Evolutionary conservation across 2,113 vertebrate genomes (phyloP).

Genomic region (Australoheros scitulus): DNA sequence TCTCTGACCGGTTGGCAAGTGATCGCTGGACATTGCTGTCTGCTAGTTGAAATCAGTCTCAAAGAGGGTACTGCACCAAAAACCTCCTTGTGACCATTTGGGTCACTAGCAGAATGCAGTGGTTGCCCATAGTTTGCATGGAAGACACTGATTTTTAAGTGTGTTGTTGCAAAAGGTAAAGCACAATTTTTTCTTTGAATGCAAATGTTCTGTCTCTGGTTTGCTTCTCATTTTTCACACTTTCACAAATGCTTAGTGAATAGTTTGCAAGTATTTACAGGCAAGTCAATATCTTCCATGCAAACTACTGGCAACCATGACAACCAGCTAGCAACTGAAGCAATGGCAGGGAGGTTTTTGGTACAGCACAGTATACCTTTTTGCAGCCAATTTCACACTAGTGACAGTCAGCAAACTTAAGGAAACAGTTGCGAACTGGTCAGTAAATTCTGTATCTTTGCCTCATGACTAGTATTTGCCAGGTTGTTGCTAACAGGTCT

Average conservation of each 20-base stretch:
- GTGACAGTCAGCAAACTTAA: not conserved
- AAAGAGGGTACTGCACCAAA: not conserved
- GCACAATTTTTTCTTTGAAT: not conserved
- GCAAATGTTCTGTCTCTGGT: not conserved
- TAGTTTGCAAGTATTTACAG: not conserved
- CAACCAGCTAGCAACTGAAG: no score
- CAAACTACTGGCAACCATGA: no score
- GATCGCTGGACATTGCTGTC: no score
- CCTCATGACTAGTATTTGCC: not conserved
- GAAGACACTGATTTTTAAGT: not conserved
- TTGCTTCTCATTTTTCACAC: not conserved
- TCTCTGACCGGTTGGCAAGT: no score
- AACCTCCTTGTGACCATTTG: not conserved
- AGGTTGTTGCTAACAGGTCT: not conserved
- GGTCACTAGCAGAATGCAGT: not conserved
- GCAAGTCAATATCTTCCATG: not conserved
- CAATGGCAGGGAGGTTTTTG: not conserved
- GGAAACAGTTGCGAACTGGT: not conserved
- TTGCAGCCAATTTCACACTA: not conserved
- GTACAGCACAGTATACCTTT: not conserved
- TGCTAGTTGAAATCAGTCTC: not conserved
- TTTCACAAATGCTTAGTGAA: not conserved
- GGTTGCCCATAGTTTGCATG: not conserved
- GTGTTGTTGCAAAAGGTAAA: not conserved
- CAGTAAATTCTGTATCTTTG: not conserved